These are phyloP conservation scores for Pseudopodoces humilis DNA, from an alignment of 2,113 vertebrate species.

Conservation along the genomic window DNA sequence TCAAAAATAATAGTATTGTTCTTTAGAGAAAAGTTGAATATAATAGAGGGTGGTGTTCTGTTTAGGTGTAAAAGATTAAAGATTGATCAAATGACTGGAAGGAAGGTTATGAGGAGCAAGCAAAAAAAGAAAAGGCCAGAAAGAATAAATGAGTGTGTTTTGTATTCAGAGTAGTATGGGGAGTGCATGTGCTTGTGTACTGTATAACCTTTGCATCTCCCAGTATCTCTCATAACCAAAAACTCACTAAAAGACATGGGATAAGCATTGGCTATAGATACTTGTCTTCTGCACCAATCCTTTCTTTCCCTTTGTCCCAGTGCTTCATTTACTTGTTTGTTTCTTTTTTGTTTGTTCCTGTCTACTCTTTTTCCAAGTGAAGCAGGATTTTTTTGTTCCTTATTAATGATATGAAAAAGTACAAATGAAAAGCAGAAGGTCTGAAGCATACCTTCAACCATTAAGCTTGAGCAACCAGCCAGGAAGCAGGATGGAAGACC, in stretches of 20 bases:
- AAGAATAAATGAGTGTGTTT: not conserved
- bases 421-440: not conserved
- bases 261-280: not conserved
- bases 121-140: not conserved
- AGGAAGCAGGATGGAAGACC: not conserved
- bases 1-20: not conserved
- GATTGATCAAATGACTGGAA: not conserved
- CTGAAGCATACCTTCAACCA: not conserved
- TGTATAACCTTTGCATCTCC: not conserved
- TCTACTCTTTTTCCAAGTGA: not conserved
- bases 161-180: not conserved
- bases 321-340: not conserved
- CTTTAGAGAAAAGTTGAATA: not conserved
- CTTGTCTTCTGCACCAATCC: not conserved
- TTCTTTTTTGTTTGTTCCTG: not conserved
- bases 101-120: not conserved
- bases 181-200: not conserved
- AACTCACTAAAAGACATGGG: not conserved
- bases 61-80: not conserved
- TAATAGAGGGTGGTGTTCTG: not conserved
- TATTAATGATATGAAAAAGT: not conserved
- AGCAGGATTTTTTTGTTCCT: not conserved
- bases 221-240: not conserved
- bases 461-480: not conserved
- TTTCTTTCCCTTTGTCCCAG: not conserved